These are phyloP conservation scores for Anarhynchus alexandrinus DNA, from an alignment of 2,113 vertebrate genomes.

Conservation along the genomic window DNA sequence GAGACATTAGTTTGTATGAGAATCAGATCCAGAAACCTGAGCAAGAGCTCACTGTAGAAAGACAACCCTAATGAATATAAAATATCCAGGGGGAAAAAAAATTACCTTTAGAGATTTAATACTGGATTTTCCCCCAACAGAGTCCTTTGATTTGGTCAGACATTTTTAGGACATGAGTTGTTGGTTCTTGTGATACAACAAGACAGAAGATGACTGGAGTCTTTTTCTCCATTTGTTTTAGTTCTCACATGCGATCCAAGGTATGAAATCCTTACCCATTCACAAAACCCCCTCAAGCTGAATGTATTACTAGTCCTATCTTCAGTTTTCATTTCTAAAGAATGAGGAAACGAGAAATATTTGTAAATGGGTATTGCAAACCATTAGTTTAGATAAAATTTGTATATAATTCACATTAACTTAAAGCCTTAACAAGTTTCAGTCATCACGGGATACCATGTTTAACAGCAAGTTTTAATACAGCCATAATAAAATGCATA, in stretches of 20 bases:
- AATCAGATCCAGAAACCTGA: background rate
- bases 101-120: background rate
- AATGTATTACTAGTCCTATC: background rate
- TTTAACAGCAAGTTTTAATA: background rate
- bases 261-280: background rate
- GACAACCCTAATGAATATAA: background rate
- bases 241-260: background rate
- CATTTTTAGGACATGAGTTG: background rate
- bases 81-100: background rate
- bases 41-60: background rate
- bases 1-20: background rate
- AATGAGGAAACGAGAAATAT: background rate
- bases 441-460: background rate
- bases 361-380: background rate
- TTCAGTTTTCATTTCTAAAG: background rate
- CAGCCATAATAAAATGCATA: background rate
- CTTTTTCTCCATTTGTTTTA: background rate
- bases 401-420: background rate
- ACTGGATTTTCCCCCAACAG: background rate
- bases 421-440: background rate
- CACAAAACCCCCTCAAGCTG: background rate
- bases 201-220: accelerated
- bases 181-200: background rate
- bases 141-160: background rate
- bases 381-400: background rate